Evolutionary conservation across 2,888 invertebrate genomes (phyloP), one percentile per base, ranked within the genome.

Genomic region (Plebejus melissa): DNA sequence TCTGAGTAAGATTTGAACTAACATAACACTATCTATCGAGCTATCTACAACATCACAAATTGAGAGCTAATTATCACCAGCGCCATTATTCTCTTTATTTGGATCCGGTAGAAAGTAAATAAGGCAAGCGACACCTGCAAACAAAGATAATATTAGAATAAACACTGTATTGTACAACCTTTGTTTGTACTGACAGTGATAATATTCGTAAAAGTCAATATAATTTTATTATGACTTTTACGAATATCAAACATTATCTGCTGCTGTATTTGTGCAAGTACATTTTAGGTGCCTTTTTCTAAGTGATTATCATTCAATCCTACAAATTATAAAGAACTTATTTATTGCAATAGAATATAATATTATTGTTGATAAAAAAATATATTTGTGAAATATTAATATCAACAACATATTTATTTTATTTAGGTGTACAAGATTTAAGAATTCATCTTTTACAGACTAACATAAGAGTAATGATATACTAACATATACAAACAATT

Each of bases 71-170:
- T 83, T 82, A 79, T 87, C 87, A 2, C 86, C 85, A 6, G 80
- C 80, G 5, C 78, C 81, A 77, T 79, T 81, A 54, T 84, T 84
- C 71, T 83, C 83, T 79, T 83, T 83, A 38, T 79, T 82, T 13
- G 86, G 85, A 74, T 84, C 83, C 7, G 87, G 87, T 50, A 88
- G 77, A 76, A 86, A 85, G 77, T 82, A 85, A 13, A 84, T 83
- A 22, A 87, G 75, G 1, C 80, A 77, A 3, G 84, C 83, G 6
- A 86, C 82, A 82, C 83, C 88, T 88, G 84, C 71, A 83, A 86
- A 77, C 77, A 75, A 76, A 74, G 76, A 75, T 50, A 36, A 69
- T 38, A 0, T 13, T 5, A 22, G 38, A 38, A 11, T 74, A 46
- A 36, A 54, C 32, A 65, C 9, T 32, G 16, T 32, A 36, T 65